Evolutionary conservation across 2,113 vertebrate species (phyloP).

Genomic region (Corythornis vintsioides): DNA sequence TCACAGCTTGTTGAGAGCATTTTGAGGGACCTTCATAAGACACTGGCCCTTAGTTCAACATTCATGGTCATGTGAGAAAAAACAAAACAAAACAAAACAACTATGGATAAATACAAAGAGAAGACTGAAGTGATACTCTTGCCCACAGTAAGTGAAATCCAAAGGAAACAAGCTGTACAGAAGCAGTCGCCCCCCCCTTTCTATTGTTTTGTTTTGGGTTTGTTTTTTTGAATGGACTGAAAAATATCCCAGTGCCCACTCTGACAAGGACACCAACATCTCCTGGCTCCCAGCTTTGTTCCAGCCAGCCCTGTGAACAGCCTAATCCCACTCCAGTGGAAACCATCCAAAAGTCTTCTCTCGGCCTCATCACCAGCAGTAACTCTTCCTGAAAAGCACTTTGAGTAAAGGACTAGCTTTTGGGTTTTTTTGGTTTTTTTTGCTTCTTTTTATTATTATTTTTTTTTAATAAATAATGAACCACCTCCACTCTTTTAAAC

Average conservation of each 20-base stretch:
- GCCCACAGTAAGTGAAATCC: not conserved
- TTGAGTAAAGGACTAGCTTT: not conserved
- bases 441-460: too few relatives aligned
- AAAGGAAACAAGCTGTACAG: not conserved
- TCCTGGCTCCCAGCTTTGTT: not conserved
- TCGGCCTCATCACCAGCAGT: not conserved
- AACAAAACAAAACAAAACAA: not conserved
- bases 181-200: not conserved
- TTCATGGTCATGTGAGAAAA: not conserved
- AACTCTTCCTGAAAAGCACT: not conserved
- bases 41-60: not conserved
- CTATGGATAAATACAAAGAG: not conserved
- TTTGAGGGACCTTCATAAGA: not conserved
- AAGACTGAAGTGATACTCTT: not conserved
- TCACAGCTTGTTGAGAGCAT: not conserved
- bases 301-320: not conserved
- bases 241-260: rapidly evolving
- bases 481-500: not conserved
- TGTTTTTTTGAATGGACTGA: rapidly evolving
- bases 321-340: rapidly evolving
- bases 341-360: not conserved
- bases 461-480: too few relatives aligned
- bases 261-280: not conserved
- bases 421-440: too few relatives aligned
- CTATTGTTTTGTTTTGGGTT: not conserved